Evolutionary conservation across 2,888 invertebrate genomes (phyloP), one percentile per base, ranked within the genome.

Genomic region (Automeris io): DNA sequence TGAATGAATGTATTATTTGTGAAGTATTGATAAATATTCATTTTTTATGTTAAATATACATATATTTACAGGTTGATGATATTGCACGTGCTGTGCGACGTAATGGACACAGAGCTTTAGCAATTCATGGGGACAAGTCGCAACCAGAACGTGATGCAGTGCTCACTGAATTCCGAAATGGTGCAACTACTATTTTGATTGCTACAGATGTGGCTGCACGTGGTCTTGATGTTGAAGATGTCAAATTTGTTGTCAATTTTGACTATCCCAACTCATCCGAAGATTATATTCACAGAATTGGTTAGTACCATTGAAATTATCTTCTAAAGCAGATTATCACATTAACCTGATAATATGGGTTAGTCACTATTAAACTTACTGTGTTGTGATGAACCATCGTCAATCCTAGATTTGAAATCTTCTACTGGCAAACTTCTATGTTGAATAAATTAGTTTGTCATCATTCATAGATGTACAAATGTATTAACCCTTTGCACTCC

Each of bases 261-360:
- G 99, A 99, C 82, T 99, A 97, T 77, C 98, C 99, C 0, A 96
- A 96, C 70, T 96, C 96, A 39, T 96, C 97, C 8, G 99, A 99
- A 80, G 98, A 99, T 80, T 99, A 99, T 71, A 97, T 99, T 46
- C 98, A 99, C 76, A 91, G 98, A 55, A 99, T 99, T 78, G 97
- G 92, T 79, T 54, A 62, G 61, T 51, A 33, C 32, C 5, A 5
- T 13, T 12, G 3, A 3, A 11, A 12, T 18, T 29, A 11, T 11
- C 8, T 31, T 23, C 18, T 21, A 25, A 25, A 37, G 26, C 1
- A 11, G 33, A 42, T 37, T 37, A 9, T n/a, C 16, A 29, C n/a
- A n/a, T 16, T 3, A n/a, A 29, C 16, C 16, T 1, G 3, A 3
- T 8, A 26, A 13, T 12, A 12, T 13, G 12, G 4, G 3, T 19